These are phyloP conservation scores for Drosophila repleta DNA, from an alignment of 1,140 invertebrate species.

Conservation along the genomic window DNA sequence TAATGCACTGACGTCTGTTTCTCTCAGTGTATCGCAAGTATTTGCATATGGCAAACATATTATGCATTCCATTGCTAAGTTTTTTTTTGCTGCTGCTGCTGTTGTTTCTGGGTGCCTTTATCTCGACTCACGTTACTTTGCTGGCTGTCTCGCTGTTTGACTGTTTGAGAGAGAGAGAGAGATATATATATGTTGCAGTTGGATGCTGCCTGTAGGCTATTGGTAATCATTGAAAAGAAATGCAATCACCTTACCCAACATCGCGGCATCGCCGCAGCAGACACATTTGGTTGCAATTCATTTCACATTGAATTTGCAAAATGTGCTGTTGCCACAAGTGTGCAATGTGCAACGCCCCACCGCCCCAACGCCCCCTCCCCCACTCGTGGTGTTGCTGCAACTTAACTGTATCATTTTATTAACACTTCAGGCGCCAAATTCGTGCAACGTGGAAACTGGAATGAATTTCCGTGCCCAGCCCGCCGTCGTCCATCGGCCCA, in stretches of 20 bases:
- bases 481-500: neutral
- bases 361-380: no score
- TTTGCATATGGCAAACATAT: slow-evolving; percentile 70
- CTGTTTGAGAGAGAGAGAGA: neutral
- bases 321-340: slow-evolving; percentile 38
- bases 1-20: slow-evolving; percentile 1
- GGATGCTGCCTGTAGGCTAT: slow-evolving; percentile 48
- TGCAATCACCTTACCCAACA: slow-evolving; percentile 72
- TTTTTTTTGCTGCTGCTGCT: neutral
- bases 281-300: slow-evolving; percentile 64
- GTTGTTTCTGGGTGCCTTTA: slow-evolving; percentile 8
- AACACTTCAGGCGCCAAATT: slow-evolving; percentile 70
- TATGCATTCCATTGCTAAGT: slow-evolving; percentile 60
- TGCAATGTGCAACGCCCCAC: slow-evolving; percentile 7
- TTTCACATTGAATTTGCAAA: slow-evolving; percentile 64
- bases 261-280: neutral
- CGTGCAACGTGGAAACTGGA: slow-evolving; percentile 31
- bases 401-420: slow-evolving; percentile 79
- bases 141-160: slow-evolving; percentile 13
- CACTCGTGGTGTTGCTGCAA: slow-evolving; percentile 52
- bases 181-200: neutral
- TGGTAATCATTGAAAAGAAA: slow-evolving; percentile 75
- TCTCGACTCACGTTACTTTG: slow-evolving; percentile 26
- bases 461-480: neutral
- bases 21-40: slow-evolving; percentile 44